Conservation (phyloP, 2,113 vertebrate genomes). For the Tupaia tana region DNA sequence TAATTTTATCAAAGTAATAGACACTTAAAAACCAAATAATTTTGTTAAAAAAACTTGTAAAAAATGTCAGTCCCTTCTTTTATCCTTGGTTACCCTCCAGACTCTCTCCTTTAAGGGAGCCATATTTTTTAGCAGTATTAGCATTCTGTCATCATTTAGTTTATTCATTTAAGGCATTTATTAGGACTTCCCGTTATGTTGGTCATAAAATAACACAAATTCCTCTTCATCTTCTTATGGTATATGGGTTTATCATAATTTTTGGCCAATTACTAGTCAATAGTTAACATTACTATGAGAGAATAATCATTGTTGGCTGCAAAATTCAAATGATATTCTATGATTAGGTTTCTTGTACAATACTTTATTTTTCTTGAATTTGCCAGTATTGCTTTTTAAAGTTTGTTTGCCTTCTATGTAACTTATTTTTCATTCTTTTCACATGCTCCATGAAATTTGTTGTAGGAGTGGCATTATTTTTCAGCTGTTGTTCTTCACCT, state of each 20-base stretch:
- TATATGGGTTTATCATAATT: neutral
- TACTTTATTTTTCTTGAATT: conserved; percentile 34
- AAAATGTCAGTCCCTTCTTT: neutral
- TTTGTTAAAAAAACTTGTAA: neutral
- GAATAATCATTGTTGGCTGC: neutral
- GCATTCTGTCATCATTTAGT: neutral
- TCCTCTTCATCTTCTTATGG: neutral
- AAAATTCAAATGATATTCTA: neutral
- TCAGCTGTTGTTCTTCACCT: neutral
- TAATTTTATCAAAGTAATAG: conserved; percentile 19
- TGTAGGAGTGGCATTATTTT: neutral
- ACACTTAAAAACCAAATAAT: neutral
- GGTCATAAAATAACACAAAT: neutral
- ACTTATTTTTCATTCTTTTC: conserved; percentile 2
- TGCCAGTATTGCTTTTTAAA: neutral
- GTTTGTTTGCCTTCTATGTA: conserved; percentile 23
- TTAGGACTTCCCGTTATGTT: neutral
- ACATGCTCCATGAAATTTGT: neutral
- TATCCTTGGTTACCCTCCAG: neutral
- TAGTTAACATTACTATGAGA: neutral
- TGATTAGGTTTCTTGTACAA: neutral
- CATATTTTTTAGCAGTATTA: neutral
- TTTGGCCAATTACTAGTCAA: neutral
- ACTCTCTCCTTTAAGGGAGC: neutral
- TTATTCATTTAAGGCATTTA: neutral